These are phyloP conservation scores for Galerucella calmariensis DNA, from an alignment of 2,888 invertebrate species.

Conservation along the genomic window DNA sequence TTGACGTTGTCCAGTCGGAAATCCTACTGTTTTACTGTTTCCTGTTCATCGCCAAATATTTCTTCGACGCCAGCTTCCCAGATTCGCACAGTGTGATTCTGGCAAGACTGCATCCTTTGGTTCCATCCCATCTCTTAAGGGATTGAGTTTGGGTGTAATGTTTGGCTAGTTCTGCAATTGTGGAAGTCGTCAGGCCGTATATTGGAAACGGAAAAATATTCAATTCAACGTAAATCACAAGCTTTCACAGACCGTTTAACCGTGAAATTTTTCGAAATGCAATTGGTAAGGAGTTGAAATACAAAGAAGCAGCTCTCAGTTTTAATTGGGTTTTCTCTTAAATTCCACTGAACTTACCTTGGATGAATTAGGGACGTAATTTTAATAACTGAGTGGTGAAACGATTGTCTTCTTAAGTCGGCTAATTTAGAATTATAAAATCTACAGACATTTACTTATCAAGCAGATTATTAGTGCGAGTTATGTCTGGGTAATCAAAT, in stretches of 20 bases:
- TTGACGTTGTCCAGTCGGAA: too few relatives aligned
- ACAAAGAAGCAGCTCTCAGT: neutral
- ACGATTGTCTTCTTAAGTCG: neutral
- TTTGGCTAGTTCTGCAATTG: too few relatives aligned
- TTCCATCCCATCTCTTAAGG: too few relatives aligned
- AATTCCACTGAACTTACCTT: slow-evolving; percentile 15
- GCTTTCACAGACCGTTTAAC: neutral
- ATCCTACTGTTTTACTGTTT: too few relatives aligned
- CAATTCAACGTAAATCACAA: neutral
- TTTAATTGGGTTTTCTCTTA: neutral
- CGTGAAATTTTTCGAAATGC: neutral
- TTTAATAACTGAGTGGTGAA: neutral
- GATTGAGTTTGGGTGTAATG: too few relatives aligned
- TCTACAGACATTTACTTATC: slow-evolving; percentile 15
- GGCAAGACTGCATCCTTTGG: too few relatives aligned
- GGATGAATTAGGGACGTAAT: slow-evolving; percentile 16
- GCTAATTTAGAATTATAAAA: slow-evolving; percentile 20
- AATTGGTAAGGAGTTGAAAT: neutral
- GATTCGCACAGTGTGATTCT: too few relatives aligned
- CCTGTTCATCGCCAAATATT: too few relatives aligned
- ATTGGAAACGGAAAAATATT: too few relatives aligned
- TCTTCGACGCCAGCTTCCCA: too few relatives aligned
- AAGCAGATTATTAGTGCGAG: slow-evolving; percentile 13
- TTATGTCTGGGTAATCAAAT: slow-evolving; percentile 20
- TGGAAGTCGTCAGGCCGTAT: too few relatives aligned